Percentiles rank a stretch among this genome's conserved stretches.
These are phyloP conservation scores for Phlogophora meticulosa DNA, from an alignment of 2,888 invertebrate species.

Conservation along the genomic window DNA sequence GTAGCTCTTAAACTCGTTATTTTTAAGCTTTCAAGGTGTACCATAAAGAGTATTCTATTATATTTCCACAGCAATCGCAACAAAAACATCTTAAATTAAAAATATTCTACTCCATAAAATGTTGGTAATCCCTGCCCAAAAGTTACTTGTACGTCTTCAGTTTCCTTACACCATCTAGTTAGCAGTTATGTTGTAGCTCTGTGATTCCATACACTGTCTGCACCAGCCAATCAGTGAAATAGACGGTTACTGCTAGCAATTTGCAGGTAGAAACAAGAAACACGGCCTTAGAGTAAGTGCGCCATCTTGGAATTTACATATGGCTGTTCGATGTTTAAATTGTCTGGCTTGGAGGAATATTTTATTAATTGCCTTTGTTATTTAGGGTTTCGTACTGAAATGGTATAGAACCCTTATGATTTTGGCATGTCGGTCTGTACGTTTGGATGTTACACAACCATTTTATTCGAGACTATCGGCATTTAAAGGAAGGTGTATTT, in stretches of 20 bases:
- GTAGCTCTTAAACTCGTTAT: too few species aligned
- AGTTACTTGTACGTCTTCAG: slow-evolving; percentile 6
- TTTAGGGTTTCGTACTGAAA: too few species aligned
- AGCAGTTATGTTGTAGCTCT: slow-evolving; percentile 15
- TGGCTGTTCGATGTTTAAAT: slow-evolving; percentile 13
- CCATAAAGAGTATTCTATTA: too few species aligned
- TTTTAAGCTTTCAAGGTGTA: too few species aligned
- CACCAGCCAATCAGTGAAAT: slow-evolving; percentile 47
- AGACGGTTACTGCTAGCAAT: slow-evolving; percentile 43
- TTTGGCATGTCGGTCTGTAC: too few species aligned
- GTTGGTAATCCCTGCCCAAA: slow-evolving; percentile 19
- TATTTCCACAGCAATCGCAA: too few species aligned
- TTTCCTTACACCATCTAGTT: slow-evolving; percentile 27
- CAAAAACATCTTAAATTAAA: too few species aligned
- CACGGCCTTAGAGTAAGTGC: slow-evolving; percentile 28
- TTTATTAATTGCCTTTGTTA: neutral
- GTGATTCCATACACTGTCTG: slow-evolving; percentile 34
- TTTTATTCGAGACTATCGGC: too few species aligned
- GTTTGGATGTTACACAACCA: too few species aligned
- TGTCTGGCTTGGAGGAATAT: slow-evolving; percentile 12
- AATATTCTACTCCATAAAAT: too few species aligned
- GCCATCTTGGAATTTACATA: slow-evolving; percentile 46
- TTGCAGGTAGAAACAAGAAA: slow-evolving; percentile 41
- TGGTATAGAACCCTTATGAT: too few species aligned
- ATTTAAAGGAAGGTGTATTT: too few species aligned